Base-by-base conservation (phyloP, 2,113 vertebrate genomes). In the Petroica traversi region DNA sequence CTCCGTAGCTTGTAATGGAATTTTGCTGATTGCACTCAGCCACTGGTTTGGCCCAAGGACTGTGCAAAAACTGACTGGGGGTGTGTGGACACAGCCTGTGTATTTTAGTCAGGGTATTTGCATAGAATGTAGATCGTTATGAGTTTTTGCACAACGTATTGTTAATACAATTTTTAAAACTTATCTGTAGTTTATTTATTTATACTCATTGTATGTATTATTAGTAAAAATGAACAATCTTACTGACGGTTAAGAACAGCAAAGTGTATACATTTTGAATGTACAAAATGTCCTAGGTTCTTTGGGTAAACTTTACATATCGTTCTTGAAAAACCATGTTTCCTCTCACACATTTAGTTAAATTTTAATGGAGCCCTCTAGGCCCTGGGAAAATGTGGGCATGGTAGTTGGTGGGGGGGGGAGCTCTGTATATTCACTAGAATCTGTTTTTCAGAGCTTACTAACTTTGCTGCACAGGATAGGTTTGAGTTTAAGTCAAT, bases 41-140 rank as follows among this genome's bases (percentile, higher is more conserved):
- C 0, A 1, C 62, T 48, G 75, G 72, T 77, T 83, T 81, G 85
- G 84, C 91, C 91, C 91, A 82, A 81, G 84, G 88, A 87, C 76
- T 78, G 87, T 88, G 91, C 92, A 88, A 96, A 96, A 97, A 93
- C 69, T 18, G 86, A 74, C 86, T 64, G 93, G 93, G 92, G 92
- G 88, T 96, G 68, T 84, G 71, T 93, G 94, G 88, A 96, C 95
- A 95, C 92, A 87, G 95, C 80, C 82, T 97, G 88, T 97, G 93
- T 98, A 96, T 98, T 97, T 98, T 98, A 97, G 98, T 98, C 98
- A 98, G 98, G 98, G 98, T 98, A 98, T 97, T 98, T 98, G 98
- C 97, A 96, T 98, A 98, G 98, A 98, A 98, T 98, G 97, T 98
- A 98, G 98, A 88, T 97, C 15, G 95, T 98, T 97, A 96, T 45